phyloP scores from a whole-genome alignment of 1,140 invertebrate genomes.

The Drosophila kikkawai region DNA sequence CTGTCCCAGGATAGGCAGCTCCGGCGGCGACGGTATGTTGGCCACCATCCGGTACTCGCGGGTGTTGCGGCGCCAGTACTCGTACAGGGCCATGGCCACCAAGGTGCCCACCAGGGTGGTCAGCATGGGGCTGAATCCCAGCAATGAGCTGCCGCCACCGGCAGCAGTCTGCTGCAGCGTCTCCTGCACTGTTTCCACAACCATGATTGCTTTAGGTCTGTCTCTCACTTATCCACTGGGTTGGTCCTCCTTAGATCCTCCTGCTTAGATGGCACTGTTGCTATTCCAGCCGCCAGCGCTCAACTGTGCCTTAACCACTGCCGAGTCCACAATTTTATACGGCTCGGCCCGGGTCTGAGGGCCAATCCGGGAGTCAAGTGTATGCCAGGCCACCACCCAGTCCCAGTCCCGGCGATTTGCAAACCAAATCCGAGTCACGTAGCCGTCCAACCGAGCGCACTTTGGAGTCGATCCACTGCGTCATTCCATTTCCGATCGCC shows the following conservation, averaged over 20 bases:
- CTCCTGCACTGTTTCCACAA: constrained; percentile 76
- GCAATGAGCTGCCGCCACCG: background rate
- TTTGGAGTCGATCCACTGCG: constrained; percentile 39
- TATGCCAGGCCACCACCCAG: constrained; percentile 41
- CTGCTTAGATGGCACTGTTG: constrained; percentile 30
- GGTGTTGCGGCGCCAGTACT: constrained; percentile 75
- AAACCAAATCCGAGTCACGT: constrained; percentile 68
- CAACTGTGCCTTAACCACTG: constrained; percentile 53
- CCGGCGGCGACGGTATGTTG: constrained; percentile 85
- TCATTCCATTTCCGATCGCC: constrained; percentile 9
- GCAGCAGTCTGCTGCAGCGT: constrained; percentile 57
- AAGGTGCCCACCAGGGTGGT: constrained; percentile 67
- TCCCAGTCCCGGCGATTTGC: constrained; percentile 36
- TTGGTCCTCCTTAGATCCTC: constrained; percentile 28
- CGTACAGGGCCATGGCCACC: constrained; percentile 63
- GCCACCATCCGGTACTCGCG: constrained; percentile 85
- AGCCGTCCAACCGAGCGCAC: constrained; percentile 12
- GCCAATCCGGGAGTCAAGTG: constrained; percentile 51
- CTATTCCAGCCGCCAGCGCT: constrained; percentile 42
- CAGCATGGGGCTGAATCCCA: constrained; percentile 62
- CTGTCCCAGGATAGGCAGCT: constrained; percentile 88
- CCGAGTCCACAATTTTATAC: constrained; percentile 49
- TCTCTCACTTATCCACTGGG: constrained; percentile 2
- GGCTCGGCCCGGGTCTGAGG: background rate
- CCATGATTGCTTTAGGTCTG: constrained; percentile 48